Evolutionary conservation across 2,888 invertebrate species (phyloP), one percentile per base, ranked within the genome.

Genomic region (Muschampia staudingeri): DNA sequence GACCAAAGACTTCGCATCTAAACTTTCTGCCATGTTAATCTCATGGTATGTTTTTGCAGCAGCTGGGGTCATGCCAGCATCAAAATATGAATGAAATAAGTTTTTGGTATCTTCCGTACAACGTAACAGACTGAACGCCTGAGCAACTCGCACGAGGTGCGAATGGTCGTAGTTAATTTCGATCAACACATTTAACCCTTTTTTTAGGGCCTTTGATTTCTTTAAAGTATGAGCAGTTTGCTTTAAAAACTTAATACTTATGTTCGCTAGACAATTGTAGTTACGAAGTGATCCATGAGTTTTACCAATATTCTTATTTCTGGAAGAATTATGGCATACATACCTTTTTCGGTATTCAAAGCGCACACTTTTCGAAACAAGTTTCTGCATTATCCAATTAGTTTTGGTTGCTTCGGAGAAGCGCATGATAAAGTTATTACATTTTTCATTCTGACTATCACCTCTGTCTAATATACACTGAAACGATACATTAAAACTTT

Each of bases 291-390:
- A 82, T 83, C 84, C 86, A 78, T 84, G 83, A 76, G 80, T 86
- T 78, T 86, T 85, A 78, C 86, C 84, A 82, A 83, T 85, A 67
- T 82, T 82, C 84, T 85, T 85, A 84, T 87, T 87, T 44, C 83
- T 86, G 83, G 86, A 83, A 82, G 87, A 85, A 83, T 83, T 81
- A 82, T 83, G 82, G 70, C 80, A 84, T 78, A 84, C 67, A 82
- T 80, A 82, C 80, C 67, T 16, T 52, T 52, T 52, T 52, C 52
- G 8, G 52, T 12, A 52, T 12, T 44, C 44, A 44, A 8, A 44
- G 6, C 44, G 44, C 11, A 44, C 11, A 6, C 11, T 6, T 11
- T 44, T 6, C 6, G 44, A 52, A 52, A 12, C 4, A 12, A 9
- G 9, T 52, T 14, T 52, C 52, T 12, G 16, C 9, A 12, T 12